phyloP scores from a whole-genome alignment of 2,797 vertebrate genomes.

The Pristis pectinata region DNA sequence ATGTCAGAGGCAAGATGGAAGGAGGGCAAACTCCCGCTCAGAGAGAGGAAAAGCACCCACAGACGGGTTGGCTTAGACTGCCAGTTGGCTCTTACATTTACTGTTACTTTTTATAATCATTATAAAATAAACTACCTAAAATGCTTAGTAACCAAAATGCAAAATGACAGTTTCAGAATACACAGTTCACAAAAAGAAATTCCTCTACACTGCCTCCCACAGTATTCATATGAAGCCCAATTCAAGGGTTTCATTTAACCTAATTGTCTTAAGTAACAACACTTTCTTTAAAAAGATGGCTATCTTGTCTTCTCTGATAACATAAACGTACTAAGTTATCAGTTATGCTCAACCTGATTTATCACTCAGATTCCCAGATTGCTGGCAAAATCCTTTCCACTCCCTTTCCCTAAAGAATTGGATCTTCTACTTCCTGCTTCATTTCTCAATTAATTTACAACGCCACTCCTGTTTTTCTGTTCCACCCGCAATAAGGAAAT shows the following conservation, averaged over 20 bases:
- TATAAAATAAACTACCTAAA: background rate
- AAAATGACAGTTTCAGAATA: background rate
- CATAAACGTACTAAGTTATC: background rate
- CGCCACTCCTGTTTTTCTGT: background rate
- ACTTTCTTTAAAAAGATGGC: background rate
- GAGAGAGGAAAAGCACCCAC: background rate
- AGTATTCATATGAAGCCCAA: background rate
- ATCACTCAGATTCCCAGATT: background rate
- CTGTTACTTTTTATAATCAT: background rate
- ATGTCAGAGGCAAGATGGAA: background rate
- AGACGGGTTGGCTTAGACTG: background rate
- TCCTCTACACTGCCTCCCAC: background rate
- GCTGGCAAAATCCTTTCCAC: background rate
- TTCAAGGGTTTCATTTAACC: background rate
- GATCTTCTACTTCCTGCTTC: background rate
- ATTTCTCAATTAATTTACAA: background rate
- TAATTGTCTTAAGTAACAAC: background rate
- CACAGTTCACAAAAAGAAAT: background rate
- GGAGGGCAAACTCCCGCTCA: background rate
- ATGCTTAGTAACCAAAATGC: background rate
- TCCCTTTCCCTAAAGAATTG: background rate
- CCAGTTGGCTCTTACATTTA: background rate
- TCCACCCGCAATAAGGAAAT: slow-evolving; percentile 2
- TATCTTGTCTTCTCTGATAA: background rate
- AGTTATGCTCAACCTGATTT: background rate